These are phyloP conservation scores for Thereva unica DNA, from an alignment of 2,888 invertebrate species.

Conservation along the genomic window DNA sequence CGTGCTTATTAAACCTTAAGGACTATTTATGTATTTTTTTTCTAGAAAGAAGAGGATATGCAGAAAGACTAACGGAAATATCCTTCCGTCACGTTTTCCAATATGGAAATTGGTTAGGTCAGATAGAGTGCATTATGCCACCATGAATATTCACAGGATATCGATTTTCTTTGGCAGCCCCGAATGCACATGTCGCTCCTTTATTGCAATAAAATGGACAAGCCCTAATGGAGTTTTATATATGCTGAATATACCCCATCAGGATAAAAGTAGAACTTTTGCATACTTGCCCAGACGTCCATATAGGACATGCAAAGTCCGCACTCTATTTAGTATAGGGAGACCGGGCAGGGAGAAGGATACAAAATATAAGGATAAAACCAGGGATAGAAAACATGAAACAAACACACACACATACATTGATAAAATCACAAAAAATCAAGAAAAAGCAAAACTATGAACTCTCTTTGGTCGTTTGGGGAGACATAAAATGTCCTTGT, in stretches of 20 bases:
- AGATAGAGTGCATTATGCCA: conserved; percentile 25
- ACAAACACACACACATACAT: neutral
- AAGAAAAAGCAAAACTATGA: neutral
- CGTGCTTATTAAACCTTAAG: no score
- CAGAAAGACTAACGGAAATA: conserved; percentile 22
- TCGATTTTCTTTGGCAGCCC: conserved; percentile 21
- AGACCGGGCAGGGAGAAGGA: neutral
- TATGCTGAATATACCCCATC: conserved; percentile 6
- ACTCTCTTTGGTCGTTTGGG: conserved; percentile 27
- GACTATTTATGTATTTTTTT: neutral
- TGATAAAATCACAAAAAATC: neutral
- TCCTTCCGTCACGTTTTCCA: conserved; percentile 3
- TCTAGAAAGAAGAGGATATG: conserved; percentile 14
- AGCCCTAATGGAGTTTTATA: conserved; percentile 25
- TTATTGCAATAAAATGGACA: conserved; percentile 24
- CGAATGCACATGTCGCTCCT: conserved; percentile 25
- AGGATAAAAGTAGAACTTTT: conserved; percentile 15
- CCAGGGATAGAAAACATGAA: neutral
- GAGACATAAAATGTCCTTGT: conserved; percentile 24
- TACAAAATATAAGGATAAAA: neutral
- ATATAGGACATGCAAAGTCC: conserved; percentile 1
- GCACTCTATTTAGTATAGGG: neutral
- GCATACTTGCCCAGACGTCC: conserved; percentile 8
- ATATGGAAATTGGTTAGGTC: conserved; percentile 33
- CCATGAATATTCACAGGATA: conserved; percentile 34